Conservation (phyloP, 2,888 invertebrate genomes). For the Tetranychus piercei region DNA sequence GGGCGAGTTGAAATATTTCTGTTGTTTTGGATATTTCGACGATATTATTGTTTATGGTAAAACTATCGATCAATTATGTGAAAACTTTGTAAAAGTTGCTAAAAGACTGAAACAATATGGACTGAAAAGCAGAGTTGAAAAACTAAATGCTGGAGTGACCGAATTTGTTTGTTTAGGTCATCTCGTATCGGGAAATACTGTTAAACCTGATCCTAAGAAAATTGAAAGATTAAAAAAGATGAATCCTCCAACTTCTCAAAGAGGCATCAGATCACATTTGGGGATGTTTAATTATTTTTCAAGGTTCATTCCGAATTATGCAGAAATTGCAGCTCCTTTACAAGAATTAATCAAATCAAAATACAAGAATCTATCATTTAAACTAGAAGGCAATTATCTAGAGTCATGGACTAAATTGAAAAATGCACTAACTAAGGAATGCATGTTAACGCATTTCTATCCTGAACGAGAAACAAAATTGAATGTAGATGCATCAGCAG, state of each 20-base stretch:
- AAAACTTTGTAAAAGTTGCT: neutral
- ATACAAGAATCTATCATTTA: neutral
- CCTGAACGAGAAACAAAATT: neutral
- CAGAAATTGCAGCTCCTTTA: neutral
- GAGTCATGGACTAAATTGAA: neutral
- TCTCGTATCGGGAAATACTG: neutral
- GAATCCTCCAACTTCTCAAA: neutral
- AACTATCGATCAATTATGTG: neutral
- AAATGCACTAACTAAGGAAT: neutral
- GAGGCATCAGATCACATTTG: neutral
- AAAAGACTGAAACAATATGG: neutral
- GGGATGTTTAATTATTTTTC: slow-evolving; percentile 2
- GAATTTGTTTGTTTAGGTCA: neutral
- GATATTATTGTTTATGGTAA: neutral
- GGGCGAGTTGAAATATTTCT: neutral
- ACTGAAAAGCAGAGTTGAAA: neutral
- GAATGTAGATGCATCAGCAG: neutral
- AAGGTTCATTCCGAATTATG: neutral
- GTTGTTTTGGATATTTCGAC: neutral
- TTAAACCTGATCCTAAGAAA: neutral
- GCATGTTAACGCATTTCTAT: neutral
- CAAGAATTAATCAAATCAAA: neutral
- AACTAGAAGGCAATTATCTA: neutral
- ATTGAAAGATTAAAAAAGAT: neutral
- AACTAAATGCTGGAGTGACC: neutral